Evolutionary conservation across 2,888 invertebrate species (phyloP), one percentile per base, ranked within the genome.

Genomic region (Eilema caniola): DNA sequence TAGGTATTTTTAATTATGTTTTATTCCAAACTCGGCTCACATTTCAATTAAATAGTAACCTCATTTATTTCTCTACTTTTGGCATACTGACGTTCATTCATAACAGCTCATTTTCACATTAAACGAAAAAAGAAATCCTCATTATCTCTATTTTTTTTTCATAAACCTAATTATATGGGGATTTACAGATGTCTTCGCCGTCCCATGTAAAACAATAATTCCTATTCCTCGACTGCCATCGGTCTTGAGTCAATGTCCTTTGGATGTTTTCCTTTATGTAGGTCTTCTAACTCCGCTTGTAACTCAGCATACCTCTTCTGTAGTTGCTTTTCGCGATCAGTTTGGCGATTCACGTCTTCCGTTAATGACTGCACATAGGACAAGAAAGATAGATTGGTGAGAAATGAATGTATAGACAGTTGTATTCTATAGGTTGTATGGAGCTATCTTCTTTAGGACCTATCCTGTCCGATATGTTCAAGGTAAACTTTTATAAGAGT

Each of bases 311-410:
- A 99, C 82, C 97, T 96, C 74, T 96, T 96, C 94, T 99, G 99
- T 65, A 99, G 94, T 71, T 96, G 96, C 83, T 97, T 98, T 90
- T 99, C 99, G 70, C 99, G 96, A 77, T 99, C 98, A 84, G 97
- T 98, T 94, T 99, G 99, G 69, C 99, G 96, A 74, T 97, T 97
- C 1, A 99, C 99, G 89, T 99, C 99, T 88, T 99, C 99, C 69
- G 98, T 98, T 75, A 99, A 92, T 0, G 98, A 97, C 97, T 98
- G 92, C 70, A 88, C 7, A 79, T 28, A 60, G 66, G 37, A 66
- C 61, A 16, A 72, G 62, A 60, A 25, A 59, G 16, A 16, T 25
- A 59, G 16, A 16, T 25, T 53, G 53, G 10, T 53, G n/a, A 53
- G 53, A 53, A 53, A n/a, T 53, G 7, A 31, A 31, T 25, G 14